phyloP scores from a whole-genome alignment of 1,140 invertebrate genomes.

The Drosophila ironensis region DNA sequence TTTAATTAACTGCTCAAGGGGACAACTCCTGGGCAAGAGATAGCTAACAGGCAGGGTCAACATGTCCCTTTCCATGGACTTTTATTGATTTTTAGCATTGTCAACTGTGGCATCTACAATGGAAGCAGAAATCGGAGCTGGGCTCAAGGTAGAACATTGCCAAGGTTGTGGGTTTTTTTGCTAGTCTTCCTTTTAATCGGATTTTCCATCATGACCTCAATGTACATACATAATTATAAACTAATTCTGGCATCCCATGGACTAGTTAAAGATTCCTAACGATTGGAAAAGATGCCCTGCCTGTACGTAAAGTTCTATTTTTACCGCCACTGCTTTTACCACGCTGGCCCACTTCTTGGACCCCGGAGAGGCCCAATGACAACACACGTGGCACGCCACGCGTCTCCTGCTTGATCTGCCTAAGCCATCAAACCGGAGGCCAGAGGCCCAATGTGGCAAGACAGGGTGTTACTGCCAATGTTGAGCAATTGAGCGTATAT shows the following conservation, averaged over 20 bases:
- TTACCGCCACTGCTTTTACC: neutral
- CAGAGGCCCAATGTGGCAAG: neutral
- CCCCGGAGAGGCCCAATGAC: conserved; percentile 20
- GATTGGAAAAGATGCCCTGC: too few relatives aligned
- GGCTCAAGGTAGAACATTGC: conserved; percentile 18
- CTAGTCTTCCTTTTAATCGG: too few relatives aligned
- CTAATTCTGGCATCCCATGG: too few relatives aligned
- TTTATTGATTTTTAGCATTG: conserved; percentile 50
- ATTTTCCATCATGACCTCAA: too few relatives aligned
- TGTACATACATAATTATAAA: too few relatives aligned
- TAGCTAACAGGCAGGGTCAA: conserved; percentile 7
- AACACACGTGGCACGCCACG: conserved; percentile 57
- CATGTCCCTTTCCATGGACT: conserved; percentile 11
- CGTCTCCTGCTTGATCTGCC: neutral
- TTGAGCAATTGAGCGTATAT: conserved; percentile 12
- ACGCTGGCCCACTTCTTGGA: neutral
- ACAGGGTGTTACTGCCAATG: neutral
- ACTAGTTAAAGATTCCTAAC: too few relatives aligned
- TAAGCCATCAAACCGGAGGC: neutral
- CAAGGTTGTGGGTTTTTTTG: too few relatives aligned
- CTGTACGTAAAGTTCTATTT: too few relatives aligned
- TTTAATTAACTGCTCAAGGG: too few relatives aligned
- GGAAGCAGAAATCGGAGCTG: neutral
- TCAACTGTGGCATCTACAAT: conserved; percentile 7
- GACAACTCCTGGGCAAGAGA: neutral